phyloP scores from a whole-genome alignment of 1,140 invertebrate genomes.

The Nebria ingens region DNA sequence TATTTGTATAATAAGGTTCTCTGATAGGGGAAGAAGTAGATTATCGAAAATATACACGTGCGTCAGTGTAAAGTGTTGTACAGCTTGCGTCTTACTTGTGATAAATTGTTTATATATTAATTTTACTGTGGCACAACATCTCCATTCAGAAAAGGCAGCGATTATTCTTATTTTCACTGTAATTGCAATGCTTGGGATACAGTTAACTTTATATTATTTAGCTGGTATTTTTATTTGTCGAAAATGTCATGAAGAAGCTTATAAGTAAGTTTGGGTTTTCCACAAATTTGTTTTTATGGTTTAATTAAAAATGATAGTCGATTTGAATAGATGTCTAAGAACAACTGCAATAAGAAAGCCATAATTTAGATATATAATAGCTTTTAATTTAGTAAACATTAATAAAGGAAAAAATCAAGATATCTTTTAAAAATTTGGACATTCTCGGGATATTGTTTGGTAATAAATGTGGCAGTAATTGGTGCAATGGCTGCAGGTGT shows the following conservation, averaged over 20 bases:
- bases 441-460: constrained; percentile 22
- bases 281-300: background rate
- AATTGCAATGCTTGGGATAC: constrained; percentile 26
- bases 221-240: constrained; percentile 28
- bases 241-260: constrained; percentile 27
- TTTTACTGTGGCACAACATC: constrained; percentile 22
- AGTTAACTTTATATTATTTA: constrained; percentile 27
- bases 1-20: background rate
- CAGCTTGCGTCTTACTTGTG: background rate
- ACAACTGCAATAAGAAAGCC: background rate
- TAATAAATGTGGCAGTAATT: constrained; percentile 25
- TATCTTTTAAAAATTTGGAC: constrained; percentile 26
- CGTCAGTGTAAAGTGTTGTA: background rate
- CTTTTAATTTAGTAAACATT: no score
- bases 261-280: constrained; percentile 25
- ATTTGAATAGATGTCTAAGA: no score
- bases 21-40: background rate
- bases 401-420: constrained; percentile 30
- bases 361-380: background rate
- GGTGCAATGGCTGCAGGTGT: constrained; percentile 22
- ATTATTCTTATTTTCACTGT: constrained; percentile 30
- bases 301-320: background rate
- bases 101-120: constrained; percentile 21
- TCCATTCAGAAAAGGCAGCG: constrained; percentile 29
- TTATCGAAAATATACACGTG: background rate